phyloP scores from a whole-genome alignment of 2,888 invertebrate species.

The Lagria hirta region DNA sequence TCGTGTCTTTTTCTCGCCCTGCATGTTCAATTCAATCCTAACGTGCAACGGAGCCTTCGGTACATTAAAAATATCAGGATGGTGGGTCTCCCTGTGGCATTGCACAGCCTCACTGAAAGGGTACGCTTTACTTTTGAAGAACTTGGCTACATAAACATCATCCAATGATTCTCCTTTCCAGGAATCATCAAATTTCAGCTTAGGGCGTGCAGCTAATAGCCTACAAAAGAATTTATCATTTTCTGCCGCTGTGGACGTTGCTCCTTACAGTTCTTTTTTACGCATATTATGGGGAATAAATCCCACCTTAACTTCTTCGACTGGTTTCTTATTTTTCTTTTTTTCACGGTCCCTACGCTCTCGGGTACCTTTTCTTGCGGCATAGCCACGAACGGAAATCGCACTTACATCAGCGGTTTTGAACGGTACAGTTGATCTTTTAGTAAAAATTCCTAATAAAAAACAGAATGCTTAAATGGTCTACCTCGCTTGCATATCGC shows the following conservation, averaged over 20 bases:
- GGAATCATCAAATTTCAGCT: slow-evolving; percentile 64
- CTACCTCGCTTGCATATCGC: too few relatives aligned
- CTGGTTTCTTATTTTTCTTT: slow-evolving; percentile 72
- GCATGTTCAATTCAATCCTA: slow-evolving; percentile 79
- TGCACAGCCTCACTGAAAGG: slow-evolving; percentile 74
- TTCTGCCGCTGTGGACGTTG: neutral
- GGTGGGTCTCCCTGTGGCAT: slow-evolving; percentile 78
- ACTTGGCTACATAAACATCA: slow-evolving; percentile 64
- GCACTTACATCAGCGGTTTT: too few relatives aligned
- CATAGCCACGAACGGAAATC: slow-evolving; percentile 57
- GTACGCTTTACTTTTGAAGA: slow-evolving; percentile 64
- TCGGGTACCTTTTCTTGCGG: slow-evolving; percentile 81
- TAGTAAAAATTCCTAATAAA: slow-evolving; percentile 1
- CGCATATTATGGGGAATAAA: slow-evolving; percentile 73
- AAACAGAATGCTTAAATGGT: neutral
- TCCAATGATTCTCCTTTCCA: slow-evolving; percentile 60
- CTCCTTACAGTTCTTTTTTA: slow-evolving; percentile 58
- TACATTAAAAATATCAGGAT: slow-evolving; percentile 78
- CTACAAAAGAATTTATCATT: slow-evolving; percentile 38
- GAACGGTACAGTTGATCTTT: neutral
- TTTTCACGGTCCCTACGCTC: slow-evolving; percentile 74
- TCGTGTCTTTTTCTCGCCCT: slow-evolving; percentile 68
- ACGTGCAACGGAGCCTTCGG: slow-evolving; percentile 72
- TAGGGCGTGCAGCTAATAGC: slow-evolving; percentile 51
- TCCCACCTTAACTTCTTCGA: slow-evolving; percentile 65